Percentiles rank a stretch among this genome's conserved stretches.
Conservation (phyloP, 2,888 invertebrate genomes). For the Zeuzera pyrina region DNA sequence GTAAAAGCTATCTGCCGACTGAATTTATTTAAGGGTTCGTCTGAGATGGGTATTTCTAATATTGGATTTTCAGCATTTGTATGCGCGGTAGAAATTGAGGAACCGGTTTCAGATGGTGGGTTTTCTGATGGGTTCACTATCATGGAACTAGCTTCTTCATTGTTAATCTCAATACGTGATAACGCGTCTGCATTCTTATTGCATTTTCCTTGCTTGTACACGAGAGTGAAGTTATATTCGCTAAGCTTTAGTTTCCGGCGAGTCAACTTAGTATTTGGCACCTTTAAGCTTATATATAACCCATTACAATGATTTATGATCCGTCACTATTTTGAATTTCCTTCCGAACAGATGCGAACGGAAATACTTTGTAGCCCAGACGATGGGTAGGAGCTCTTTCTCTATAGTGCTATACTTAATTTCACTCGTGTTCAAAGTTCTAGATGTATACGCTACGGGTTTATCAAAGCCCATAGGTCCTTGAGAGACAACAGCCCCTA, state of each 20-base stretch:
- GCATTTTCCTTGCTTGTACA: slow-evolving; percentile 5
- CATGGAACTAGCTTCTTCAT: slow-evolving; percentile 8
- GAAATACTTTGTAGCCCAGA: slow-evolving; percentile 10
- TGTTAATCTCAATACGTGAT: slow-evolving; percentile 13
- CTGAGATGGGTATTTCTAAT: slow-evolving; percentile 20
- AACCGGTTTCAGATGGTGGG: slow-evolving; percentile 2
- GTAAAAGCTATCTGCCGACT: slow-evolving; percentile 13
- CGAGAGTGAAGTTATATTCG: slow-evolving; percentile 17
- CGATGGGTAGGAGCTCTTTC: slow-evolving; percentile 8
- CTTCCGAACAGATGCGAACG: slow-evolving; percentile 13
- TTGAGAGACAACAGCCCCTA: too few relatives aligned
- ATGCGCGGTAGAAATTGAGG: slow-evolving; percentile 14
- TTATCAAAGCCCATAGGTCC: too few relatives aligned
- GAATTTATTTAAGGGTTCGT: slow-evolving; percentile 16
- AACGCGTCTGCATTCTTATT: slow-evolving; percentile 16
- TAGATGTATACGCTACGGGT: slow-evolving; percentile 6
- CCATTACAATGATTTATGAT: slow-evolving; percentile 14
- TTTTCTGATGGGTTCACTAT: slow-evolving; percentile 7
- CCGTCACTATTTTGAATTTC: slow-evolving; percentile 15
- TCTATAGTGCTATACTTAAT: slow-evolving; percentile 10
- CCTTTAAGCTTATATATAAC: slow-evolving; percentile 12
- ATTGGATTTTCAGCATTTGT: slow-evolving; percentile 10
- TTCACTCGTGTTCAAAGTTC: slow-evolving; percentile 1
- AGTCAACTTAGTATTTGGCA: slow-evolving; percentile 17
- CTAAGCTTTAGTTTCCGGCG: slow-evolving; percentile 15